Evolutionary conservation across 2,113 vertebrate species (phyloP).

Genomic region (Petrocephalus zakoni): DNA sequence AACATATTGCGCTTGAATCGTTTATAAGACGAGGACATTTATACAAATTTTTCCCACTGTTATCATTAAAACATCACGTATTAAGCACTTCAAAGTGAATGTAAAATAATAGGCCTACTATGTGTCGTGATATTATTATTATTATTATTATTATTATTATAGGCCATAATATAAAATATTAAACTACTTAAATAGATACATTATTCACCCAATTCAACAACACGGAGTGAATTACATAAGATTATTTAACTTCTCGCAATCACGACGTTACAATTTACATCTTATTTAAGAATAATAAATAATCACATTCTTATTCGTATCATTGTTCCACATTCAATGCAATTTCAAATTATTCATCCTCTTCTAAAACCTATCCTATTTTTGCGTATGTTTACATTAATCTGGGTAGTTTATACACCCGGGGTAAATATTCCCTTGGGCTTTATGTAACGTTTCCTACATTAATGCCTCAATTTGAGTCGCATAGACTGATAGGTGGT

Average conservation of each 20-base stretch:
- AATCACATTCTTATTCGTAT: background rate
- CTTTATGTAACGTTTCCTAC: conserved; percentile 59
- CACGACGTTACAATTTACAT: background rate
- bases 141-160: conserved; percentile 11
- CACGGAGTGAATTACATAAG: background rate
- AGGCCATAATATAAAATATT: background rate
- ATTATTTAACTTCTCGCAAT: background rate
- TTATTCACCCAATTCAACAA: background rate
- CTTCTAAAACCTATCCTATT: conserved; percentile 19
- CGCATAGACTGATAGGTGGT: conserved; percentile 15
- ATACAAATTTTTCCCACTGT: background rate
- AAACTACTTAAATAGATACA: background rate
- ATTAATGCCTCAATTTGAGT: conserved; percentile 58
- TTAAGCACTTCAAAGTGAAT: background rate
- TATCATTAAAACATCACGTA: background rate
- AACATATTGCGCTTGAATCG: background rate
- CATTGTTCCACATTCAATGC: background rate
- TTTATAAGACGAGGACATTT: conserved; percentile 1
- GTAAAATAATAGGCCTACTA: background rate
- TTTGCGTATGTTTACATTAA: conserved; percentile 49
- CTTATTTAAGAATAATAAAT: background rate
- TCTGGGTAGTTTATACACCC: conserved; percentile 61
- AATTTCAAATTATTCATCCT: conserved; percentile 42
- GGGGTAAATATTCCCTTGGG: conserved; percentile 61
- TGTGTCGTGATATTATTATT: conserved; percentile 2